phyloP scores from a whole-genome alignment of 2,113 vertebrate genomes.

The Anthoscopus minutus region DNA sequence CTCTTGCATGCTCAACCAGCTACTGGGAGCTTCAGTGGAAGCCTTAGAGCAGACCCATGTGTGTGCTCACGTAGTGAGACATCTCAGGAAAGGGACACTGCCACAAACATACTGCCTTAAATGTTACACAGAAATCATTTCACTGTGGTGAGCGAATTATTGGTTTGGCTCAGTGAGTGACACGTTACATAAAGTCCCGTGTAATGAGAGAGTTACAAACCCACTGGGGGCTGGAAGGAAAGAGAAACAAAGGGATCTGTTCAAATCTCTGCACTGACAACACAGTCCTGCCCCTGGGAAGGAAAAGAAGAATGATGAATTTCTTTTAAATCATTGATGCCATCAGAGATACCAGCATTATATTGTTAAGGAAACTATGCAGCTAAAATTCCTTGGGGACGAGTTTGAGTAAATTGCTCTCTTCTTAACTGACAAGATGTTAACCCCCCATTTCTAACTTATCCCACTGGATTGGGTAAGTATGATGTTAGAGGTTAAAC shows the following conservation, averaged over 20 bases:
- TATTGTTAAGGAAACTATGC: not conserved
- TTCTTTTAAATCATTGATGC: not conserved
- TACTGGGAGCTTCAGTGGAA: not conserved
- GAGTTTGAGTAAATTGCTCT: not conserved
- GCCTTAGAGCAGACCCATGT: not conserved
- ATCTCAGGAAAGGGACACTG: not conserved
- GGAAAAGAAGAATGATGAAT: not conserved
- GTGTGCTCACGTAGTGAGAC: not conserved
- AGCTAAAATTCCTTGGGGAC: not conserved
- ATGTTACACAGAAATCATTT: not conserved
- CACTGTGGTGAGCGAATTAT: not conserved
- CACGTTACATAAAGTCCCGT: rapidly evolving
- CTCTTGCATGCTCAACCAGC: not conserved
- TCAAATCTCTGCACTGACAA: not conserved
- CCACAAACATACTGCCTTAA: not conserved
- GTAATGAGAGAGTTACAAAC: not conserved
- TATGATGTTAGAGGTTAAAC: not conserved
- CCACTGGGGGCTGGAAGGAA: not conserved
- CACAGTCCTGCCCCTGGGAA: not conserved
- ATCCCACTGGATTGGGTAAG: not conserved
- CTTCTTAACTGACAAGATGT: not conserved
- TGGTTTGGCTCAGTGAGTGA: not conserved
- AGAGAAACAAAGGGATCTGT: not conserved
- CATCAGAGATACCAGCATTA: not conserved
- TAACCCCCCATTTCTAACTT: not conserved